Base-by-base conservation (phyloP, 2,113 vertebrate genomes). In the Microcebus griseorufus region DNA sequence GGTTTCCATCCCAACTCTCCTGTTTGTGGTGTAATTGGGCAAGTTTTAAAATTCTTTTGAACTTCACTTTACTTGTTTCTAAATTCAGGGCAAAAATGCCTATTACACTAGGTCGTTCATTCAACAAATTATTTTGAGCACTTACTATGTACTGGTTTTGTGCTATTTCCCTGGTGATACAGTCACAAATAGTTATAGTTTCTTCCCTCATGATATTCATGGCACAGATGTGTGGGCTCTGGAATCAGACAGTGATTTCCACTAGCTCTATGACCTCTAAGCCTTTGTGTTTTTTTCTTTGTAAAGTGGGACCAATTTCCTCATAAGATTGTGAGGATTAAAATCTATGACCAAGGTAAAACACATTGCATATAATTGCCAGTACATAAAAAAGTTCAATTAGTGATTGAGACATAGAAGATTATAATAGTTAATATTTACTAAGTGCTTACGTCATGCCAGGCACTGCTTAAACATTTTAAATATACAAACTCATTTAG, bases 51-150 rank as follows among this genome's bases (percentile, higher is more conserved):
- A 72, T 90, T 94, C 29, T 93, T 88, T 90, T 75, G 27, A 79
- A 78, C 18, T 95, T 87, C 42, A 78, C 45, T 93, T 89, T 42
- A 83, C 70, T 90, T 92, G 12, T 75, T 18, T 95, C 51, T 96
- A 84, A 93, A 90, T 90, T 97, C 51, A 78, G 51, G 65, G 60
- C 18, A 53, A 94, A 94, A 88, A 90, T 94, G 48, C 11, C 42
- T 37, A 14, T 93, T 88, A 42, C 22, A 62, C 32, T 70, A 51
- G 25, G n/a, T 87, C 69, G 73, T 75, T 93, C 64, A 81, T 51
- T 85, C 55, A 85, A 42, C 64, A 88, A 60, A 45, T 75, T 64
- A 42, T 67, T 93, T 82, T 92, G 55, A 90, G 32, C 25, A 48
- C n/a, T 13, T 80, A 42, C 3, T 23, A 27, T 34, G 22, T 92